These are phyloP conservation scores for Datnioides undecimradiatus DNA, from an alignment of 2,113 vertebrate species.

Conservation along the genomic window DNA sequence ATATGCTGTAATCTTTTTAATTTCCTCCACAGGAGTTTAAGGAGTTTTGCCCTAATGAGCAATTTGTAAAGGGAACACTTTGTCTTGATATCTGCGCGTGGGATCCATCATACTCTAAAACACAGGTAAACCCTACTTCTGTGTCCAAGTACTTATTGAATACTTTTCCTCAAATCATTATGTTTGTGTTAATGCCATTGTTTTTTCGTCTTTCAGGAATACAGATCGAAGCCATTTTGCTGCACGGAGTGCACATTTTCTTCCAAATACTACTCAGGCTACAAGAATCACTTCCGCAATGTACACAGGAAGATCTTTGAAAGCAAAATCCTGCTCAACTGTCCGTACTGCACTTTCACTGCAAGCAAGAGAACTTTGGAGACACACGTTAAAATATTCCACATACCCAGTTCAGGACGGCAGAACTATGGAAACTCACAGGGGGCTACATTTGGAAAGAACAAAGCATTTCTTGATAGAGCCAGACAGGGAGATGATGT, in stretches of 20 bases:
- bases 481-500: constrained; percentile 88
- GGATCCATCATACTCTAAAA: constrained; percentile 96
- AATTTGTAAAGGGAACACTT: constrained; percentile 92
- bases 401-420: constrained; percentile 88
- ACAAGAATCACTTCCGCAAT: constrained; percentile 99
- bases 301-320: constrained; percentile 97
- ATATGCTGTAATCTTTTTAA: neutral
- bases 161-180: neutral
- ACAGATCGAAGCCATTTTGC: constrained; percentile 98
- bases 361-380: constrained; percentile 97
- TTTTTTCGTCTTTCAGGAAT: constrained; percentile 83
- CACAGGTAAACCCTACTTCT: constrained; percentile 86
- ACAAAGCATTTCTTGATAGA: constrained; percentile 85
- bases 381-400: constrained; percentile 98
- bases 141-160: neutral
- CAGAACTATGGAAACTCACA: constrained; percentile 80
- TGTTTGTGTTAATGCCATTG: constrained; percentile 1
- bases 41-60: constrained; percentile 96
- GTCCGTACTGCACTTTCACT: constrained; percentile 96
- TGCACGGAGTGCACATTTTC: constrained; percentile 97
- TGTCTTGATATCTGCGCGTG: constrained; percentile 95
- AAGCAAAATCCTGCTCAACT: constrained; percentile 95
- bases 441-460: constrained; percentile 42
- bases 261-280: constrained; percentile 98
- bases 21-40: constrained; percentile 90